Evolutionary conservation across 2,888 invertebrate species (phyloP).

Genomic region (Spodoptera picta): DNA sequence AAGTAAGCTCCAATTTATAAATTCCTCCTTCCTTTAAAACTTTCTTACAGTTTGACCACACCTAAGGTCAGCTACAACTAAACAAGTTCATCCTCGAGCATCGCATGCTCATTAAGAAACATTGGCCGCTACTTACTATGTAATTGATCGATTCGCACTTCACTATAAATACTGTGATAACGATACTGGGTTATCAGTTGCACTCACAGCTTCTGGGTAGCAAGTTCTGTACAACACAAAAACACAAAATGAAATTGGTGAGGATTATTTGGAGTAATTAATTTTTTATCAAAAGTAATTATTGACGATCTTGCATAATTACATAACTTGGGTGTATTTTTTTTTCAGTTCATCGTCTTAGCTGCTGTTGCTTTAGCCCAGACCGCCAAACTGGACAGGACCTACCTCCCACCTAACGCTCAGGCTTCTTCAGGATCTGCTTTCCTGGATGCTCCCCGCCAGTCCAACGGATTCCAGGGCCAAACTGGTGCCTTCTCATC

Average conservation of each 20-base stretch:
- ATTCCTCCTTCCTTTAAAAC: background rate
- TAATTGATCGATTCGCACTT: constrained; percentile 76
- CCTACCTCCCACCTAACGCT: constrained; percentile 78
- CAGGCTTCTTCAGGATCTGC: constrained; percentile 56
- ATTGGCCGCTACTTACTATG: constrained; percentile 69
- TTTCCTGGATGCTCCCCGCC: constrained; percentile 56
- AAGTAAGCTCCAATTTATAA: too few species aligned
- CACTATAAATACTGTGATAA: constrained; percentile 80
- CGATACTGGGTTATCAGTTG: constrained; percentile 75
- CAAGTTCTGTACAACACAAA: constrained; percentile 59
- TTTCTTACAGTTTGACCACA: constrained; percentile 3
- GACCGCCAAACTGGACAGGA: constrained; percentile 78
- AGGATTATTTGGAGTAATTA: constrained; percentile 4
- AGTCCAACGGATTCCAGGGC: constrained; percentile 35
- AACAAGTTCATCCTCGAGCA: constrained; percentile 73
- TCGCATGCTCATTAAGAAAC: constrained; percentile 76
- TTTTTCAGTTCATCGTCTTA: constrained; percentile 68
- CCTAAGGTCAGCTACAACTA: constrained; percentile 63
- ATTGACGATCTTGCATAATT: background rate
- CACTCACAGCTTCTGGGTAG: constrained; percentile 60
- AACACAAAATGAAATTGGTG: constrained; percentile 79
- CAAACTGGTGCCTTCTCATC: constrained; percentile 36
- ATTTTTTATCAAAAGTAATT: too few species aligned
- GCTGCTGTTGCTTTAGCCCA: constrained; percentile 70
- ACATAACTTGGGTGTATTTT: too few species aligned